Evolutionary conservation across 2,888 invertebrate genomes (phyloP).

Genomic region (Lysandra coridon): DNA sequence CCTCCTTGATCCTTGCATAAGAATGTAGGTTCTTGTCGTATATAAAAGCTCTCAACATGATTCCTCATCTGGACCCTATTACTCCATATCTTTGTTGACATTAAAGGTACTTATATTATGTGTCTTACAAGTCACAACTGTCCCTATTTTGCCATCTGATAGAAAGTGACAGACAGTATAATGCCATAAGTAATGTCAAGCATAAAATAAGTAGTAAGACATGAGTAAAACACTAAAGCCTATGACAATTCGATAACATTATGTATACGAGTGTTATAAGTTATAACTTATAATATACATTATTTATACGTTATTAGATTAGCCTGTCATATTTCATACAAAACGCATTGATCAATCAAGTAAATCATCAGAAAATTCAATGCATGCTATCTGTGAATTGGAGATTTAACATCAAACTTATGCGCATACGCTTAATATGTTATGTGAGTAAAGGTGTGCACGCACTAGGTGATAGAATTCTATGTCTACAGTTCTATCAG

Average conservation of each 20-base stretch:
- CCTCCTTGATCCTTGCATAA: no score
- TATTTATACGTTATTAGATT: neutral
- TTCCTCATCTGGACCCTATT: no score
- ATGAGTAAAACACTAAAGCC: neutral
- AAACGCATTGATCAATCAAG: conserved; percentile 8
- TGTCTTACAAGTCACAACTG: neutral
- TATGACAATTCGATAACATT: neutral
- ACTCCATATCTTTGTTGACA: no score
- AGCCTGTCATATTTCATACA: conserved; percentile 31
- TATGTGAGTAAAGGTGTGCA: conserved; percentile 36
- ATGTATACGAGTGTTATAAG: neutral
- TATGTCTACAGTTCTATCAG: neutral
- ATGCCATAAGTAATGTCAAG: neutral
- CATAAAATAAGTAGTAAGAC: neutral
- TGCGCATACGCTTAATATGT: conserved; percentile 28
- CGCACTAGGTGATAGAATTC: neutral
- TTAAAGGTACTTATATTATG: neutral
- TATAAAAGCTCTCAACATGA: no score
- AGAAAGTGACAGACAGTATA: neutral
- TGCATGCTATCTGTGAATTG: conserved; percentile 17
- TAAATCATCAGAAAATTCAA: conserved; percentile 23
- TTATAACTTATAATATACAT: neutral
- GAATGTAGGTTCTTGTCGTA: no score
- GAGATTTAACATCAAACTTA: conserved; percentile 12
- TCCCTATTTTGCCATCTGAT: neutral